Evolutionary conservation across 2,888 invertebrate genomes (phyloP).

Genomic region (Drosophila emarginata): DNA sequence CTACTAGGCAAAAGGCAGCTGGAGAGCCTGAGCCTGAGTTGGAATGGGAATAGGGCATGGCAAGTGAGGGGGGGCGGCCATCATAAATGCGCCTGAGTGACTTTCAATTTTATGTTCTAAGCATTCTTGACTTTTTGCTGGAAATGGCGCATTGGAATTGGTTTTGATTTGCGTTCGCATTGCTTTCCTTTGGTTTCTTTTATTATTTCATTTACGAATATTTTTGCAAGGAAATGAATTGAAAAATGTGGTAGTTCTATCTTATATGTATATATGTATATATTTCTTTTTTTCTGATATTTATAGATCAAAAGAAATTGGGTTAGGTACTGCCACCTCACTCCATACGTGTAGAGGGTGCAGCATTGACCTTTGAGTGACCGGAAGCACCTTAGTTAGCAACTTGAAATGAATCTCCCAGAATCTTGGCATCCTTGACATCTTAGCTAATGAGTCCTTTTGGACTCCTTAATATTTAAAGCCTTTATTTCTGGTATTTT

Average conservation of each 20-base stretch:
- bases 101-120: slow-evolving; percentile 43
- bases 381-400: background rate
- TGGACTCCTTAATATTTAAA: background rate
- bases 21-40: slow-evolving; percentile 22
- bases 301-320: background rate
- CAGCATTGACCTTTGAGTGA: background rate
- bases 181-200: background rate
- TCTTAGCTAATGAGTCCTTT: background rate
- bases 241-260: background rate
- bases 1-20: slow-evolving; percentile 3
- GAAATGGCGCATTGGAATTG: slow-evolving; percentile 16
- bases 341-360: background rate
- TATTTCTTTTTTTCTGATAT: background rate
- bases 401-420: background rate
- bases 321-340: background rate
- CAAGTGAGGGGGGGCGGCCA: slow-evolving; percentile 1
- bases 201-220: slow-evolving; percentile 6
- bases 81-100: slow-evolving; percentile 50
- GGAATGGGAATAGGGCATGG: background rate
- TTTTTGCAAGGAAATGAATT: slow-evolving; percentile 9
- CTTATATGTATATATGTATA: no score
- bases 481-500: no score
- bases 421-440: background rate
- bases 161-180: slow-evolving; percentile 7
- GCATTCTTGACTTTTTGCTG: slow-evolving; percentile 12